Evolutionary conservation across 2,888 invertebrate species (phyloP), one percentile per base, ranked within the genome.

Genomic region (Malthinus flaveolus): DNA sequence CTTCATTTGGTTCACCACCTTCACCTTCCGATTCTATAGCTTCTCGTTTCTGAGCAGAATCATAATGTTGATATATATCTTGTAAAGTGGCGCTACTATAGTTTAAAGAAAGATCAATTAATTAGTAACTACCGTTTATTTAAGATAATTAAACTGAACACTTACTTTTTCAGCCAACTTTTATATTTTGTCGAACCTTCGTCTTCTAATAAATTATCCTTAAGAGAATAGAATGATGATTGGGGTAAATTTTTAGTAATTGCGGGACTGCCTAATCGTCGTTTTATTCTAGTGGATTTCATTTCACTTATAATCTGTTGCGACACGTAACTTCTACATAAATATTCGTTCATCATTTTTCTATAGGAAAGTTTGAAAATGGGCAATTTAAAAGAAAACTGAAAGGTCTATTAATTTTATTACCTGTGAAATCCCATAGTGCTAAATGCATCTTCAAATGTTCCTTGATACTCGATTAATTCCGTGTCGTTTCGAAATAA

Each of bases 331-430:
- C 85, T 89, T 33, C 89, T 84, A 66, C 90, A 90, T 45, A 89
- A 79, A 73, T 89, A 91, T 72, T 91, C 89, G 71, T 90, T 90
- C 86, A 91, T 89, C 83, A 86, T 88, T 75, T 84, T 83, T 69
- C 90, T 89, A 68, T 1, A 73, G 11, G 32, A 5, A 5, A 23
- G 23, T 23, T 23, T 5, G 23, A 23, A 23, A 23, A 5, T 23
- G 5, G 2, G 23, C 5, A 23, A 23, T 23, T 23, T 23, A 3
- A 23, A 23, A 23, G 23, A 23, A 23, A 12, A 32, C 31, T 13
- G n/a, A n/a, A 44, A 11, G 7, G 7, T 37, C 1, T 3, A 11
- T 7, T 13, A 47, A 33, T 23, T 44, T 51, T 37, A 64, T 63
- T 78, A 88, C 89, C 89, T 87, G 74, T 90, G 89, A 78, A 81